phyloP scores from a whole-genome alignment of 1,140 invertebrate genomes.

The Brachionus asplanchnoidis region DNA sequence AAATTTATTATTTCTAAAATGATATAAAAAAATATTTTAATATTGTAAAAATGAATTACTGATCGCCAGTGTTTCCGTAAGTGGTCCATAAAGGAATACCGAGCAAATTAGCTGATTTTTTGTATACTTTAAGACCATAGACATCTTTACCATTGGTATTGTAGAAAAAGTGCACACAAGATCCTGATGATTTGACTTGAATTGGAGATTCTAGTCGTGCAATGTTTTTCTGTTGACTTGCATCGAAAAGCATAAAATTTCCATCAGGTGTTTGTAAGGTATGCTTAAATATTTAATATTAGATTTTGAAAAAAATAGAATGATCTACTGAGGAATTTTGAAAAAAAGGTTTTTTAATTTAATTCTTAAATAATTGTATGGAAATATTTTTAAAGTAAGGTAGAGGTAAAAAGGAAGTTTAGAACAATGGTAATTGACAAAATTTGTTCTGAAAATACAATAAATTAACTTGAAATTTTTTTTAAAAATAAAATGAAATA shows the following conservation, averaged over 20 bases:
- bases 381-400: no score
- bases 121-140: conserved; percentile 42
- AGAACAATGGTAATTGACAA: no score
- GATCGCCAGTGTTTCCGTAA: conserved; percentile 47
- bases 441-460: no score
- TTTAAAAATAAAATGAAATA: no score
- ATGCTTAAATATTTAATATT: background rate
- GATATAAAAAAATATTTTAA: no score
- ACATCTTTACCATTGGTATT: conserved; percentile 21
- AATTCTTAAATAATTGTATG: no score
- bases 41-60: conserved; percentile 33
- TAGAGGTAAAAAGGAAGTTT: no score
- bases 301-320: no score
- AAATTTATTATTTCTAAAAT: no score
- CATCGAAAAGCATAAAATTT: conserved; percentile 12
- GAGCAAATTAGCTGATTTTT: conserved; percentile 39
- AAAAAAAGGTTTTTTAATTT: no score
- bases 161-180: conserved; percentile 38
- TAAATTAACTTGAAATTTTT: no score
- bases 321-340: no score
- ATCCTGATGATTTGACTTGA: conserved; percentile 15
- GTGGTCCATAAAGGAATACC: conserved; percentile 45
- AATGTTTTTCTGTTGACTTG: background rate
- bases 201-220: background rate
- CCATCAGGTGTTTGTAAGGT: background rate